Evolutionary conservation across 1,140 invertebrate genomes (phyloP).

Genomic region (Eupeodes corollae): DNA sequence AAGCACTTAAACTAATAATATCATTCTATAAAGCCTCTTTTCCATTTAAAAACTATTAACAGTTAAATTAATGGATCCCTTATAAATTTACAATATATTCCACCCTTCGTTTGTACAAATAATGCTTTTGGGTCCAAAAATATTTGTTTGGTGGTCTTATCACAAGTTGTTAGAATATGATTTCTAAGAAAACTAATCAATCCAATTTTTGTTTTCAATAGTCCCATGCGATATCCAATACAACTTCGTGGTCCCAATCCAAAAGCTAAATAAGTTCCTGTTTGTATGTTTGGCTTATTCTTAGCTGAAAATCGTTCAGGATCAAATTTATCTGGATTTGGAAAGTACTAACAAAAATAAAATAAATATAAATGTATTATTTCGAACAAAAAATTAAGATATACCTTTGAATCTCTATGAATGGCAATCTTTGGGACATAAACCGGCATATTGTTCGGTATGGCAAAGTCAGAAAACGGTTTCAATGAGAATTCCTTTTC

Average conservation of each 20-base stretch:
- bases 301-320: constrained; percentile 41
- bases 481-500: constrained; percentile 14
- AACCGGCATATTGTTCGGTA: constrained; percentile 28
- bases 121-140: no score
- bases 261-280: constrained; percentile 22
- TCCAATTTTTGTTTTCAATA: background rate
- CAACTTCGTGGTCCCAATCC: constrained; percentile 33
- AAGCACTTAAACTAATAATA: no score
- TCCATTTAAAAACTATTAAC: no score
- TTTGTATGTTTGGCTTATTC: constrained; percentile 20
- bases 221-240: constrained; percentile 20
- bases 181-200: background rate
- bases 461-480: constrained; percentile 17
- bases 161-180: no score
- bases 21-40: no score
- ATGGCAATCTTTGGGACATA: constrained; percentile 28
- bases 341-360: constrained; percentile 41
- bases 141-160: no score
- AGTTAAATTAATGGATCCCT: no score
- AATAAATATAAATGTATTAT: background rate
- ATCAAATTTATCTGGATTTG: constrained; percentile 39
- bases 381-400: no score
- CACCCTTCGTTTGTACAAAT: no score
- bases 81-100: no score
- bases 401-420: constrained; percentile 31